phyloP scores from a whole-genome alignment of 1,140 invertebrate species.

The Magallana ariakensis region DNA sequence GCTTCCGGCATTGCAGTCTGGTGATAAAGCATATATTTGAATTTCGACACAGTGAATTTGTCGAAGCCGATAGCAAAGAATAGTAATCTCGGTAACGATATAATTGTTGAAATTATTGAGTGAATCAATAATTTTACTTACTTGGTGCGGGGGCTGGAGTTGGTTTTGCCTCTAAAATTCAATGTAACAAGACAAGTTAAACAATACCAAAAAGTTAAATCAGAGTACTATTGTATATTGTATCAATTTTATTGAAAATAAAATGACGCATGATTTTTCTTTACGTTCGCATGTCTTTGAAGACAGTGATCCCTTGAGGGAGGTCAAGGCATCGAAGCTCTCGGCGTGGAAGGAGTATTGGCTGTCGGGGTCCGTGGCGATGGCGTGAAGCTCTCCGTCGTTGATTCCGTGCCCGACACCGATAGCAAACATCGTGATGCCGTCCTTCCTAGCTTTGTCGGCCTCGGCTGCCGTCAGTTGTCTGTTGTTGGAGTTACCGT shows the following conservation, averaged over 20 bases:
- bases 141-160: not conserved
- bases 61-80: not conserved
- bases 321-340: constrained; percentile 65
- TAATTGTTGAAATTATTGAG: not conserved
- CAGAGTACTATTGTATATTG: too few species aligned
- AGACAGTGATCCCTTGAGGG: constrained; percentile 63
- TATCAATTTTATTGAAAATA: too few species aligned
- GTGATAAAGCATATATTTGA: not conserved
- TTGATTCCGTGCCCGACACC: constrained; percentile 71
- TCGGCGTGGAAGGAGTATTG: constrained; percentile 66
- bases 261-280: not conserved
- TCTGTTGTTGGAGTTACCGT: constrained; percentile 67
- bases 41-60: too few species aligned
- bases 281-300: constrained; percentile 60
- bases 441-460: constrained; percentile 57
- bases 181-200: not conserved
- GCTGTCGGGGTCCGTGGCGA: constrained; percentile 65
- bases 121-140: not conserved
- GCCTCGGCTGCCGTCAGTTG: constrained; percentile 62
- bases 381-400: constrained; percentile 58
- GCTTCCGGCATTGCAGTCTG: constrained; percentile 64
- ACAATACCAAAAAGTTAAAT: too few species aligned
- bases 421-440: constrained; percentile 72
- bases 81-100: not conserved
- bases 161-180: constrained; percentile 23